Conservation (phyloP, 2,797 vertebrate species). For the Rhadinocentrus ornatus region DNA sequence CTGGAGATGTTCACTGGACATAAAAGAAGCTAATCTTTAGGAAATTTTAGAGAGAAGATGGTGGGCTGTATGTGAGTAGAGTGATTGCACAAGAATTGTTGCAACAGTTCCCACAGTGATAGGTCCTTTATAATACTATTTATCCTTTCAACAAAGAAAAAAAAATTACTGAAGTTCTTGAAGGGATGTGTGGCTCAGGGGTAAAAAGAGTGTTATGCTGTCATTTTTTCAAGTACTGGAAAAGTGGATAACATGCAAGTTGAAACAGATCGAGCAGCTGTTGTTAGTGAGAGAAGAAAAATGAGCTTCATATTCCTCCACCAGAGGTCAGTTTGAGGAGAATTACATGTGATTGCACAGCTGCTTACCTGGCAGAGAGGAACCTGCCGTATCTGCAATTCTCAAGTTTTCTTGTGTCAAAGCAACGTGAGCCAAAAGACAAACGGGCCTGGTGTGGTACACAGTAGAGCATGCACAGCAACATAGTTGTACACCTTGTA, state of each 20-base stretch:
- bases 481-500: constrained; percentile 9
- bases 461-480: neutral
- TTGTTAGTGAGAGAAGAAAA: constrained; percentile 9
- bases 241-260: constrained; percentile 41
- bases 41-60: constrained; percentile 60
- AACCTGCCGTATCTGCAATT: constrained; percentile 30
- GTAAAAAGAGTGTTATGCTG: constrained; percentile 19
- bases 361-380: constrained; percentile 44
- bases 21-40: constrained; percentile 77
- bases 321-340: constrained; percentile 60
- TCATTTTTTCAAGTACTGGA: constrained; percentile 19
- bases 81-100: constrained; percentile 40
- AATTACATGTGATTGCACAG: constrained; percentile 29
- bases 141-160: constrained; percentile 46
- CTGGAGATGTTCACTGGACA: constrained; percentile 72
- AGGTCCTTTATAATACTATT: constrained; percentile 45
- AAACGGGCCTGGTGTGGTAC: neutral
- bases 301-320: constrained; percentile 29
- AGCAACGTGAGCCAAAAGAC: constrained; percentile 5
- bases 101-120: constrained; percentile 64
- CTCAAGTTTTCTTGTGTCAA: constrained; percentile 11
- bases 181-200: constrained; percentile 43
- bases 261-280: constrained; percentile 25
- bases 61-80: constrained; percentile 28
- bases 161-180: constrained; percentile 25